phyloP scores from a whole-genome alignment of 2,888 invertebrate genomes.

The Mayetiola destructor region DNA sequence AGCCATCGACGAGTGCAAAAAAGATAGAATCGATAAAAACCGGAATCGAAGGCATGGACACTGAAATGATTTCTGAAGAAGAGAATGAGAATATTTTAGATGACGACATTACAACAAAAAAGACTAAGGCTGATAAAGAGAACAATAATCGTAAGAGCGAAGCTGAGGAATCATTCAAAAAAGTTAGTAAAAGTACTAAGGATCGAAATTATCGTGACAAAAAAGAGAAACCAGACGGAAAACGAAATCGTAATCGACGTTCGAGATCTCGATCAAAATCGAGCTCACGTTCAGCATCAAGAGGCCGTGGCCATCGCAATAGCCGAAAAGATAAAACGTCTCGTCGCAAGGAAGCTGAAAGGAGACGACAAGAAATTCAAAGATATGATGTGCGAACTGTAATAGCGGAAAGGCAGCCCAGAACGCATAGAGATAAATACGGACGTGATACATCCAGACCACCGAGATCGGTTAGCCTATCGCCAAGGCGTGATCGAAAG shows the following conservation, averaged over 20 bases:
- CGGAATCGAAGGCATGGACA: conserved; percentile 48
- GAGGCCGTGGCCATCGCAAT: not conserved
- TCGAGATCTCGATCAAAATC: conserved; percentile 22
- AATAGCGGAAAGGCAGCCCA: conserved; percentile 50
- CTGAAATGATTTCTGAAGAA: conserved; percentile 61
- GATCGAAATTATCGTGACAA: conserved; percentile 65
- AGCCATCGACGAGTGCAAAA: not conserved
- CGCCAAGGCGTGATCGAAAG: conserved; percentile 21
- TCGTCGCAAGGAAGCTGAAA: conserved; percentile 17
- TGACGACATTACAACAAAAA: conserved; percentile 44
- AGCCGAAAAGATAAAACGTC: not conserved
- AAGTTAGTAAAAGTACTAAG: conserved; percentile 60
- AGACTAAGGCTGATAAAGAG: conserved; percentile 31
- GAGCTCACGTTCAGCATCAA: conserved; percentile 21
- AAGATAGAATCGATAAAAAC: conserved; percentile 17
- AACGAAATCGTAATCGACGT: conserved; percentile 25
- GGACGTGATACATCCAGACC: conserved; percentile 51
- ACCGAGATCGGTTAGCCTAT: conserved; percentile 27
- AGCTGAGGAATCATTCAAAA: conserved; percentile 49
- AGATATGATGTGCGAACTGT: conserved; percentile 71
- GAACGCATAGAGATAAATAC: conserved; percentile 57
- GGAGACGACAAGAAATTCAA: conserved; percentile 60
- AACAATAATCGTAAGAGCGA: conserved; percentile 35
- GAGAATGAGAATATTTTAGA: conserved; percentile 51
- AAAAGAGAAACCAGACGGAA: conserved; percentile 16